Base-by-base conservation (phyloP, 2,797 vertebrate species). In the Manis javanica region DNA sequence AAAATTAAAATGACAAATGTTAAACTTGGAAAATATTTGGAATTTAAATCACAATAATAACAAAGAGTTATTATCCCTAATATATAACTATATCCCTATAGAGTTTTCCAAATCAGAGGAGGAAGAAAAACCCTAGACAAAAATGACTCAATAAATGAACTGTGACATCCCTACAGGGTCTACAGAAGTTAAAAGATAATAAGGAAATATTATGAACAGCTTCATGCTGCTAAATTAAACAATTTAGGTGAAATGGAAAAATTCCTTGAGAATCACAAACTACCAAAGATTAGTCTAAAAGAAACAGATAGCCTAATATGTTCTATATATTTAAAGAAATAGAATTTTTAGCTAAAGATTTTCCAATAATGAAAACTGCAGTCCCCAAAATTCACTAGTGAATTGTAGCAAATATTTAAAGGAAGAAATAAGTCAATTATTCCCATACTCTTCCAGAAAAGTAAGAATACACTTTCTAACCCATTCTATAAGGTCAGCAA, bases 11-110 rank as follows among this genome's bases (percentile, higher is more conserved):
- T 55, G 37, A 83, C 19, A 61, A 85, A 59, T 49, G 11, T 63
- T 68, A 63, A 23, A 14, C 34, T 89, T 26, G 31, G 23, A 39
- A 95, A 94, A 63, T 34, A 91, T 9, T 49, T 91, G 26, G 18
- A 71, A 91, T 64, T 93, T 89, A 53, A 88, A 96, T 55, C 55
- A 93, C 26, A 31, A 15, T 81, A 51, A 53, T 79, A 66, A 72
- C 39, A 63, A 77, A 16, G 29, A 88, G 26, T 78, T 49, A 63
- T 55, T 84, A 77, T 86, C 31, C 14, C n/a, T n/a, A 37, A 63
- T 63, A 69, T 21, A 68, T 31, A 78, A 89, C 39, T 46, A 46
- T 46, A 46, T 87, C 49, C 34, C 84, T 34, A 6, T 31, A 49
- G 72, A 57, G 4, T 71, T 66, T 91, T n/a, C 39, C 49, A 83